Percentiles rank a stretch among this genome's conserved stretches.
Conservation (phyloP, 30 jellyfish, hydroid and myxozoan species). For the Pseudorhiza aurosa region DNA sequence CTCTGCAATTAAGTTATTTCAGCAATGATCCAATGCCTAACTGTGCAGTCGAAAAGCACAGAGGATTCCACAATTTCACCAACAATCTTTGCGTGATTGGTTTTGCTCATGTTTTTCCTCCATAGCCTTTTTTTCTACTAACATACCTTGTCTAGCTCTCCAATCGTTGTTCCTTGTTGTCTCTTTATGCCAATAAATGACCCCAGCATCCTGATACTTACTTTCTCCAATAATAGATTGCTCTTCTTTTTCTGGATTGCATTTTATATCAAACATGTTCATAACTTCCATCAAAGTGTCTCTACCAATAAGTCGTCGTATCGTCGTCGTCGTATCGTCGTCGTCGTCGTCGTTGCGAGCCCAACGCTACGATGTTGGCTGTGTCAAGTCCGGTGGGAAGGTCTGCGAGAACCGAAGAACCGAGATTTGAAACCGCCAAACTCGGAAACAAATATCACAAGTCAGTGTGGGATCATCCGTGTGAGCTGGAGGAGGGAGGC, state of each 20-base stretch:
- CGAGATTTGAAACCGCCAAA: too few species aligned
- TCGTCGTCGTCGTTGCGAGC: too few species aligned
- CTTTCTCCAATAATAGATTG: neutral
- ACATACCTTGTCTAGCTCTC: conserved; percentile 5
- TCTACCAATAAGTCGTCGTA: neutral
- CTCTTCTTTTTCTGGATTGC: neutral
- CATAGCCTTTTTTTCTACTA: neutral
- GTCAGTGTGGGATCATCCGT: too few species aligned
- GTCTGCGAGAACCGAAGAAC: too few species aligned
- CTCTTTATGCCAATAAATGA: neutral
- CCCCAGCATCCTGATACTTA: conserved; percentile 10
- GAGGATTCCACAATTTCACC: neutral
- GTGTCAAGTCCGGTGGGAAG: too few species aligned
- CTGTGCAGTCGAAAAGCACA: neutral
- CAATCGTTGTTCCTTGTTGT: neutral
- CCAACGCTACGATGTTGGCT: too few species aligned
- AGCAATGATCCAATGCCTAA: neutral
- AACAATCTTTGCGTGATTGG: neutral
- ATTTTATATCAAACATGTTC: neutral
- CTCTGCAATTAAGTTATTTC: neutral
- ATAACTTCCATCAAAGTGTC: neutral
- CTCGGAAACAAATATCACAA: too few species aligned
- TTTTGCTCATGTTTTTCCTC: neutral
- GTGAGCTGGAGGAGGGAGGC: too few species aligned
- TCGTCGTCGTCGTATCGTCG: too few species aligned